These are phyloP conservation scores for Holcopasites calliopsidis DNA, from an alignment of 1,140 invertebrate species.

Conservation along the genomic window DNA sequence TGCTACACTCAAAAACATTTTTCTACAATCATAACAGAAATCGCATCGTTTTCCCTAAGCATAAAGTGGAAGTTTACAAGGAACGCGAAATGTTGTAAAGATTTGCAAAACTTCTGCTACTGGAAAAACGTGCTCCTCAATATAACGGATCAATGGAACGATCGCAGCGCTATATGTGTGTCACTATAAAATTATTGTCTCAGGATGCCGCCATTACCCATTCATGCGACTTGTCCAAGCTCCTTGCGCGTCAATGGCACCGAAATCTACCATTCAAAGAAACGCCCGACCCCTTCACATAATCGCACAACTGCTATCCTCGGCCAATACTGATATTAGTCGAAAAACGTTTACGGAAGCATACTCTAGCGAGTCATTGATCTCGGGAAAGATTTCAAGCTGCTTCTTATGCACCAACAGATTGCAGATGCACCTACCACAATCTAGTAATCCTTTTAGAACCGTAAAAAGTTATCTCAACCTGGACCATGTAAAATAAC, in stretches of 20 bases:
- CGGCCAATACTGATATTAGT: neutral
- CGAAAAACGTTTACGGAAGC: neutral
- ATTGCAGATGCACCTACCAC: constrained; percentile 33
- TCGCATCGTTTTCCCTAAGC: too few species aligned
- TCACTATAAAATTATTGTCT: constrained; percentile 58
- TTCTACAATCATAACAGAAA: too few species aligned
- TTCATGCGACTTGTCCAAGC: constrained; percentile 58
- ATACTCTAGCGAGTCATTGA: neutral
- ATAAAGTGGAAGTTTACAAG: too few species aligned
- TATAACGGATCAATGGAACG: constrained; percentile 48
- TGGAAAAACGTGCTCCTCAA: constrained; percentile 14
- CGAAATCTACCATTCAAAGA: constrained; percentile 16
- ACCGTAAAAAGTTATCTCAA: neutral
- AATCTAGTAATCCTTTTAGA: neutral
- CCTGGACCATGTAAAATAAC: neutral
- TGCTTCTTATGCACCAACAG: constrained; percentile 27
- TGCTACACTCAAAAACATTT: too few species aligned
- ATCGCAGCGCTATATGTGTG: constrained; percentile 47
- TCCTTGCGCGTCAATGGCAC: constrained; percentile 60
- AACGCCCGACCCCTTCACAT: neutral
- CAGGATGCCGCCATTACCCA: constrained; percentile 67
- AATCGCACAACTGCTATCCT: neutral
- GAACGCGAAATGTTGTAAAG: too few species aligned
- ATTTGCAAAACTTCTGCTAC: neutral
- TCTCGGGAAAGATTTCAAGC: neutral